Evolutionary conservation across 2,113 vertebrate species (phyloP).

Genomic region (Nibea coibor): DNA sequence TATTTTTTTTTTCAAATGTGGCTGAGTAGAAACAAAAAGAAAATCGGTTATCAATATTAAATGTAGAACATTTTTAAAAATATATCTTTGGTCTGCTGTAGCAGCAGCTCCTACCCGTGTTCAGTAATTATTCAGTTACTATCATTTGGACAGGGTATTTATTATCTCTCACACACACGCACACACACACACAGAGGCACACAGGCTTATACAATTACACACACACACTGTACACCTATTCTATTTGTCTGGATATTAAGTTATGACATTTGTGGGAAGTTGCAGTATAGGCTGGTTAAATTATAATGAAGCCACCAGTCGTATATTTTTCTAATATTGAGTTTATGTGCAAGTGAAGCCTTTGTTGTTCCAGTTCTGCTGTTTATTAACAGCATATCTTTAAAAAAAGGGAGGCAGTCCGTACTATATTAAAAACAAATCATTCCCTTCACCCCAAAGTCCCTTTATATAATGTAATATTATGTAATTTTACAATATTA

Average conservation of each 20-base stretch:
- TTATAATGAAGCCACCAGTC: neutral
- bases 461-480: neutral
- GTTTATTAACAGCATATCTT: neutral
- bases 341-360: neutral
- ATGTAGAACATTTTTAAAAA: slow-evolving; percentile 28
- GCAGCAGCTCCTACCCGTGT: slow-evolving; percentile 39
- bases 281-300: neutral
- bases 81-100: slow-evolving; percentile 25
- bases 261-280: slow-evolving; percentile 15
- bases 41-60: slow-evolving; percentile 19
- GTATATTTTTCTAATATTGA: neutral
- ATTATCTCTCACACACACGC: slow-evolving; percentile 1
- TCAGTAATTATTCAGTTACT: slow-evolving; percentile 29
- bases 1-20: slow-evolving; percentile 5
- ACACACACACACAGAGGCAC: slow-evolving; percentile 13
- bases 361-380: neutral
- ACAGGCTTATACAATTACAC: slow-evolving; percentile 17
- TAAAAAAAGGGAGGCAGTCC: neutral
- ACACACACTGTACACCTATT: slow-evolving; percentile 26
- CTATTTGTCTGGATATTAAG: slow-evolving; percentile 13
- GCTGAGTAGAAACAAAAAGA: neutral
- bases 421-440: neutral
- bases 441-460: neutral
- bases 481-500: slow-evolving; percentile 11
- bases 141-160: neutral